Percentiles rank a stretch among this genome's conserved stretches.
Conservation (phyloP, 2,797 vertebrate genomes). For the Gambelia wislizenii region DNA sequence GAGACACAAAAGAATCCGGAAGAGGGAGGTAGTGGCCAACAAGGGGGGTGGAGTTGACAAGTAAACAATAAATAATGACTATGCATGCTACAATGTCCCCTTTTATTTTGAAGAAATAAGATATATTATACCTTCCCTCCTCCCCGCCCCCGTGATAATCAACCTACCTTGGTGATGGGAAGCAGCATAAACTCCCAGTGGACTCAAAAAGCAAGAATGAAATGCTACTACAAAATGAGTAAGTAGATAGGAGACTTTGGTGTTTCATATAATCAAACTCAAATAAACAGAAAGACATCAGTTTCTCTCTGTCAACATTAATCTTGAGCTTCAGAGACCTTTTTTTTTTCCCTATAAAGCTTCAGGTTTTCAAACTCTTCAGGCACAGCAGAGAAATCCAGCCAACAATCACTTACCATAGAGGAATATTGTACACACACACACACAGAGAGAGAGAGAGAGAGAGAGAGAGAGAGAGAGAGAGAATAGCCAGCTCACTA, state of each 20-base stretch:
- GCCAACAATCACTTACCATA: conserved; percentile 57
- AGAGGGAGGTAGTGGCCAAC: conserved; percentile 5
- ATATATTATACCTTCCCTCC: neutral
- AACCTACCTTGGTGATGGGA: conserved; percentile 12
- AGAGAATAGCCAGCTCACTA: conserved; percentile 51
- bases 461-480: conserved; percentile 8
- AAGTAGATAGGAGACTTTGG: conserved; percentile 14
- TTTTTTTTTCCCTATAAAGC: conserved; percentile 35
- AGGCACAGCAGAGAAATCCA: conserved; percentile 21
- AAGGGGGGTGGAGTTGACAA: neutral
- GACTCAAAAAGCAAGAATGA: conserved; percentile 1
- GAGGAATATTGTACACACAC: conserved; percentile 4
- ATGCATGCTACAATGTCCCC: neutral
- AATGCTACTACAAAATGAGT: conserved; percentile 8
- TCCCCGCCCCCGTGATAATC: neutral
- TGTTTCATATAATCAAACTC: neutral
- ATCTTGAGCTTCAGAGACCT: neutral
- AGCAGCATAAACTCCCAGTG: conserved; percentile 20
- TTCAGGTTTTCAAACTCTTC: conserved; percentile 50
- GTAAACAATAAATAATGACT: neutral
- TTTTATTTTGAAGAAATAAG: conserved; percentile 9
- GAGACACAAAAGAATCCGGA: conserved; percentile 4
- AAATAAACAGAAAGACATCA: neutral
- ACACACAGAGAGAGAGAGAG: conserved; percentile 9
- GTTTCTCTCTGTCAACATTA: neutral